Conservation (phyloP, 30 jellyfish, hydroid and myxozoan genomes). For the Cassiopea xamachana region DNA sequence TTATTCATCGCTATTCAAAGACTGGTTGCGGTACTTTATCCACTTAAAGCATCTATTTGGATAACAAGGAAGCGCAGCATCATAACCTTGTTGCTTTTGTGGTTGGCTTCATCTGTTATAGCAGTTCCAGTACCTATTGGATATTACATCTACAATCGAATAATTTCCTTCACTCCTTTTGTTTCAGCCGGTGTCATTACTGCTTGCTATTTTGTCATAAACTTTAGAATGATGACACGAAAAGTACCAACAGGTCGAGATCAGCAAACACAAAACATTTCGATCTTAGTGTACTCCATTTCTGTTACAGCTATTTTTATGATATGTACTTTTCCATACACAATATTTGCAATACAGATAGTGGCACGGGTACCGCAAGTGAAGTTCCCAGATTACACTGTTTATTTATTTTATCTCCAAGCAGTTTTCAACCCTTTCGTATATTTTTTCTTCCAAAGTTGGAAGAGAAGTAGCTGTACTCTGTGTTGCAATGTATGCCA, state of each 20-base stretch:
- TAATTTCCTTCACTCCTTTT: neutral
- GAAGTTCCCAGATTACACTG: neutral
- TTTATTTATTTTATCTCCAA: neutral
- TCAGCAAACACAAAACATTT: neutral
- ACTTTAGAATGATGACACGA: neutral
- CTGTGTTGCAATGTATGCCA: neutral
- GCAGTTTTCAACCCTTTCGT: neutral
- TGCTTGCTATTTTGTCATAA: neutral
- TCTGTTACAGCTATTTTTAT: neutral
- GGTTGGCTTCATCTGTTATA: neutral
- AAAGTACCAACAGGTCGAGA: neutral
- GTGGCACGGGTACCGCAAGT: neutral
- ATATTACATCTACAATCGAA: neutral
- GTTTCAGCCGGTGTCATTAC: neutral
- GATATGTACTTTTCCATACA: neutral
- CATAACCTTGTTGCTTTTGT: neutral
- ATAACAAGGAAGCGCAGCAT: neutral
- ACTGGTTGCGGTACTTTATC: conserved; percentile 3
- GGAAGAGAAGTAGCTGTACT: neutral
- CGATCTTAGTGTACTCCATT: neutral
- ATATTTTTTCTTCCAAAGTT: too few relatives aligned
- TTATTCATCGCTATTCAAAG: conserved; percentile 25
- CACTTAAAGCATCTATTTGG: neutral
- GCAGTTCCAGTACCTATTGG: neutral
- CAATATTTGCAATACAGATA: neutral